Base-by-base conservation (phyloP, 2,888 invertebrate species). In the Empis livida region DNA sequence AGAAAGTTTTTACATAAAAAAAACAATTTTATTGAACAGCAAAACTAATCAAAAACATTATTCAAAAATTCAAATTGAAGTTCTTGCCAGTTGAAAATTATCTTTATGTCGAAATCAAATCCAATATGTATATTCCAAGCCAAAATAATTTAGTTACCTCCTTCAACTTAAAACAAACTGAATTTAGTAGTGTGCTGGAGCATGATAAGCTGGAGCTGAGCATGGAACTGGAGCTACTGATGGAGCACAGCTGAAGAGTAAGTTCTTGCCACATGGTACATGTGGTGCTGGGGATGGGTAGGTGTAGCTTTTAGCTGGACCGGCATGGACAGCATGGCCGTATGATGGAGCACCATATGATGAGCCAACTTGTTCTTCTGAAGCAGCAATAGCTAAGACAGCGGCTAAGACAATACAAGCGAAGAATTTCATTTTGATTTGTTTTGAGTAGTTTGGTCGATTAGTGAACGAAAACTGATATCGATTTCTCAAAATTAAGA, bases 221-320 rank as follows among this genome's bases (percentile, higher is more conserved):
- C 38, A 38, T 16, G 38, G 38, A 10, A 38, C 38, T 38, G 14
- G 14, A 5, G 14, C 15, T 15, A 38, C 16, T 16, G 16, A 38
- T 38, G 38, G 38, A 15, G 38, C 14, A 16, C 38, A 38, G 10
- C 38, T 38, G 16, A 38, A 10, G 10, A 38, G 16, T n/a, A 38
- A 11, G 4, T 14, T 15, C 10, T 38, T 38, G 14, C 6, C 15
- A 13, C 38, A 38, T 38, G 38, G 38, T 15, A 16, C 15, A 15
- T 10, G 3, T 38, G 38, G 15, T 38, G 38, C 35, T n/a, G 13
- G n/a, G 5, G 35, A 35, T 35, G 13, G 35, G n/a, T 35, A 35
- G 3, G 35, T 35, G 35, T 35, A n/a, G n/a, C n/a, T 35, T 10
- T 43, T 32, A 30, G 51, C 47, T 35, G 51, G 46, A 13, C 42